phyloP scores from a whole-genome alignment of 2,888 invertebrate species.

The Parapristionchus giblindavisi region DNA sequence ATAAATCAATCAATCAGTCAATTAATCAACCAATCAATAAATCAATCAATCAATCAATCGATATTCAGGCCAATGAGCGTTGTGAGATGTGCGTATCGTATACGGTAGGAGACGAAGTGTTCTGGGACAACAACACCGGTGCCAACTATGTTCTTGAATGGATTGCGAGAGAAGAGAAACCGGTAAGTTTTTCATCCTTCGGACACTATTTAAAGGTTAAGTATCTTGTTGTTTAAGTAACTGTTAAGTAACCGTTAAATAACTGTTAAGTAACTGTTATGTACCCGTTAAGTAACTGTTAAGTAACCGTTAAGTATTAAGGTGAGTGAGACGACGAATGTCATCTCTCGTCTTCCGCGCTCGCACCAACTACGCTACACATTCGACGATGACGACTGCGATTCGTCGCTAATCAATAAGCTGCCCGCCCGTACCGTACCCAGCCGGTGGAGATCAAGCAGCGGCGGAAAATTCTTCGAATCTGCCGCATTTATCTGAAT shows the following conservation, averaged over 20 bases:
- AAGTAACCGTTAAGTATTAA: background rate
- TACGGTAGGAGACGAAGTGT: constrained; percentile 41
- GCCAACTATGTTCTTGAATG: constrained; percentile 43
- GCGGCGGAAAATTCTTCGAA: constrained; percentile 18
- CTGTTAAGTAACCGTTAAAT: background rate
- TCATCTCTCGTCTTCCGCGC: constrained; percentile 15
- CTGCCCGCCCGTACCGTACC: background rate
- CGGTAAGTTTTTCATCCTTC: constrained; percentile 22
- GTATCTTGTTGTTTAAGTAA: too few relatives aligned
- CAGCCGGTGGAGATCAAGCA: background rate
- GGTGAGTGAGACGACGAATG: constrained; percentile 17
- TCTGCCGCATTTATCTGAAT: constrained; percentile 12
- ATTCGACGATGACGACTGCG: constrained; percentile 15
- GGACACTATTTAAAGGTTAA: too few relatives aligned
- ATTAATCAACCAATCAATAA: background rate
- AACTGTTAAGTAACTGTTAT: background rate
- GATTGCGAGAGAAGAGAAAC: constrained; percentile 15
- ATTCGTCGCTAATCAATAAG: constrained; percentile 18
- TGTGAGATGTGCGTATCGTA: constrained; percentile 54
- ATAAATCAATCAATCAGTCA: background rate
- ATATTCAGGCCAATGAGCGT: too few relatives aligned
- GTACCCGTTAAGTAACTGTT: background rate
- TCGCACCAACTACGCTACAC: constrained; percentile 12
- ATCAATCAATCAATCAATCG: background rate
- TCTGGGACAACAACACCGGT: constrained; percentile 55